phyloP scores from a whole-genome alignment of 2,113 vertebrate genomes.

The Protobothrops flavoviridis region DNA sequence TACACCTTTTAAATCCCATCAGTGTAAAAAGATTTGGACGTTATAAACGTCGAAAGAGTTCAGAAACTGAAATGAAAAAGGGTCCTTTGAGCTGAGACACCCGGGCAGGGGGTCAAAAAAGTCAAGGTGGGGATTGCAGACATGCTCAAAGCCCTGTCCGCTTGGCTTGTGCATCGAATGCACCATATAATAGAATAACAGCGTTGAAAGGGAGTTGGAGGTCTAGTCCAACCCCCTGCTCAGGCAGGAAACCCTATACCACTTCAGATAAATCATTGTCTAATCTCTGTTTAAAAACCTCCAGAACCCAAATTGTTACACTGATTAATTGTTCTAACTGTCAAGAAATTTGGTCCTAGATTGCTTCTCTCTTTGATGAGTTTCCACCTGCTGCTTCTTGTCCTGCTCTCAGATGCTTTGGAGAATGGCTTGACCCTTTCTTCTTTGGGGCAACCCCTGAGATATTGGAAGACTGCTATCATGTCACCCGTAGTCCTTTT shows the following conservation, averaged over 20 bases:
- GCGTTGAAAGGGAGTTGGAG: no score
- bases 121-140: background rate
- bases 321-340: background rate
- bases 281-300: background rate
- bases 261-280: background rate
- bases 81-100: background rate
- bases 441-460: background rate
- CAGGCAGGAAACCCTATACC: no score
- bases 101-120: background rate
- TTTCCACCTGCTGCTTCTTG: background rate
- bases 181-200: background rate
- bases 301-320: background rate
- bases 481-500: background rate
- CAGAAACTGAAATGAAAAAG: background rate
- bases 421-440: background rate
- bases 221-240: no score
- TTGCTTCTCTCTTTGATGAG: background rate
- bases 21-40: background rate
- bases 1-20: background rate
- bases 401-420: background rate
- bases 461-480: background rate
- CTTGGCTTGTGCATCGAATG: background rate
- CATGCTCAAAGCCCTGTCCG: background rate
- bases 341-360: background rate
- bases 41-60: background rate